Evolutionary conservation across 2,888 invertebrate species (phyloP).

Genomic region (Andrena fulva): DNA sequence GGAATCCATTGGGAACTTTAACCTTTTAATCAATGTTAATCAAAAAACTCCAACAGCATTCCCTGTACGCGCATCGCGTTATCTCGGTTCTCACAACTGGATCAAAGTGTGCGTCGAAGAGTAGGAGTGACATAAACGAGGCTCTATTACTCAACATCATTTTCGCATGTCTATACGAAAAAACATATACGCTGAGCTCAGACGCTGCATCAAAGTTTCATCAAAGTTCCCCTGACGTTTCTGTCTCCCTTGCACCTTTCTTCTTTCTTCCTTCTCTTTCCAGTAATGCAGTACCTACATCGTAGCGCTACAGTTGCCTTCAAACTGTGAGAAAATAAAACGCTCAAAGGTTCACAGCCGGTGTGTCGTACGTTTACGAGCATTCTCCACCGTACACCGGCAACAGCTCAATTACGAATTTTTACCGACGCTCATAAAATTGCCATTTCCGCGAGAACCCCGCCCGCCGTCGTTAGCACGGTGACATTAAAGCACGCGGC

Average conservation of each 20-base stretch:
- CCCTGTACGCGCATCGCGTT: neutral
- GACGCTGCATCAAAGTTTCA: neutral
- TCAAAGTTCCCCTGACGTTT: conserved; percentile 6
- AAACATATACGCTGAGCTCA: no score
- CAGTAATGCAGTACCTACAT: neutral
- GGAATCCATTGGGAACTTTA: conserved; percentile 25
- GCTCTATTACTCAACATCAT: neutral
- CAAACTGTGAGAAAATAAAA: conserved; percentile 30
- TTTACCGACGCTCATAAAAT: conserved; percentile 43
- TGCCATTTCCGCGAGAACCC: neutral
- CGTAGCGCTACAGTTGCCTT: conserved; percentile 21
- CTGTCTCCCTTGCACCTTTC: neutral
- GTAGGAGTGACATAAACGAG: neutral
- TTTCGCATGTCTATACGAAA: no score
- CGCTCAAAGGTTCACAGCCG: neutral
- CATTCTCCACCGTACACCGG: neutral
- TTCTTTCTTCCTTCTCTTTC: no score
- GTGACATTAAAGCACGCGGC: neutral
- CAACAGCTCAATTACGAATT: conserved; percentile 39
- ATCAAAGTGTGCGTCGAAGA: neutral
- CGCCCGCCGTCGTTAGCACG: neutral
- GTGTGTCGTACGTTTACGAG: conserved; percentile 37
- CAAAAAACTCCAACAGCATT: neutral
- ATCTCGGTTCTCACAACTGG: neutral
- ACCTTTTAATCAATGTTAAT: conserved; percentile 13